These are phyloP conservation scores for Prunella fulvescens DNA, from an alignment of 2,113 vertebrate species.

Conservation along the genomic window DNA sequence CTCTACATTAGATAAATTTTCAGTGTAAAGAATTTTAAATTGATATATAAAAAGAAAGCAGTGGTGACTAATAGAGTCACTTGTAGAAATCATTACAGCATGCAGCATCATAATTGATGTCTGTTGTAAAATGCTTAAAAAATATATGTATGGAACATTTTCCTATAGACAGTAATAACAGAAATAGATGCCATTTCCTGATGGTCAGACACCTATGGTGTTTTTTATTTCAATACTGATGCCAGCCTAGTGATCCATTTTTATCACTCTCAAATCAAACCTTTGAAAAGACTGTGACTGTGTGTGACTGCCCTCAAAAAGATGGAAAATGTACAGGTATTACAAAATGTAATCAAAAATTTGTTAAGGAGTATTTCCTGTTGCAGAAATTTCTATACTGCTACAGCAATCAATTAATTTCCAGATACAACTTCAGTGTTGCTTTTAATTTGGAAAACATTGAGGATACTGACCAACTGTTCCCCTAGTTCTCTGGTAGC, in stretches of 20 bases:
- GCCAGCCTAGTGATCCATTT: not conserved
- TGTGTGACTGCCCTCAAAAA: not conserved
- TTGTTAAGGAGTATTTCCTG: not conserved
- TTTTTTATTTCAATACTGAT: not conserved
- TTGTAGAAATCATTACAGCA: not conserved
- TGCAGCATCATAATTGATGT: not conserved
- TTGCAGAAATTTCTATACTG: not conserved
- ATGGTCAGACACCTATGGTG: not conserved
- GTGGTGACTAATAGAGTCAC: not conserved
- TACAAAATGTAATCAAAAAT: not conserved
- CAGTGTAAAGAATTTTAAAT: not conserved
- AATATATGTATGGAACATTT: not conserved
- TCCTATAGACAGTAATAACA: not conserved
- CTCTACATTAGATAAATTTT: not conserved
- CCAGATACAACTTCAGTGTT: not conserved
- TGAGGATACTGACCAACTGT: not conserved
- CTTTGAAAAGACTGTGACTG: not conserved
- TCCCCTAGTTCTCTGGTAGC: not conserved
- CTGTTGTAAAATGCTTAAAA: not conserved
- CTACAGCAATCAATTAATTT: not conserved
- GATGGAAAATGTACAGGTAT: not conserved
- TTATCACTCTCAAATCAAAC: not conserved
- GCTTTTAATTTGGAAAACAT: not conserved
- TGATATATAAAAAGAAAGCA: not conserved
- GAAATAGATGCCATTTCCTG: not conserved